A percentile compares a stretch with the other conserved stretches of the same genome.
Conservation (phyloP, 2,888 invertebrate species). For the Encarsia formosa region DNA sequence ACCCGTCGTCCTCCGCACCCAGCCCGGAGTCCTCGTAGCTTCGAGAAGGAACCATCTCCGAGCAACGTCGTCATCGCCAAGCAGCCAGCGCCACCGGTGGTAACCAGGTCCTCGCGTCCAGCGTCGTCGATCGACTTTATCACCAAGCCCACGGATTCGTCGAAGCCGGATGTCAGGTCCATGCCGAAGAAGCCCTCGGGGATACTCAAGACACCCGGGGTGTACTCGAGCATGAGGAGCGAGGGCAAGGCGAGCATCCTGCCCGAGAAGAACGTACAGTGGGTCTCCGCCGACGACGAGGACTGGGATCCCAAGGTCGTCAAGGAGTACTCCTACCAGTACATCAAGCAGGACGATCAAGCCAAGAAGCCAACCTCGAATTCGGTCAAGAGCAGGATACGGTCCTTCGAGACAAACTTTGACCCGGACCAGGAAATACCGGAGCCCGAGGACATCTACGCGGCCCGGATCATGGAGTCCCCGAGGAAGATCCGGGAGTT, state of each 20-base stretch:
- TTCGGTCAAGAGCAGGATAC: conserved; percentile 42
- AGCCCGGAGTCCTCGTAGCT: conserved; percentile 43
- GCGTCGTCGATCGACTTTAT: neutral
- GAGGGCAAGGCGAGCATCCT: conserved; percentile 31
- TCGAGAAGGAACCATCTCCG: conserved; percentile 31
- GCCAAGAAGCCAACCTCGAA: conserved; percentile 31
- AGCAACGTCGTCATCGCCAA: neutral
- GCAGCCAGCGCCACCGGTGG: conserved; percentile 2
- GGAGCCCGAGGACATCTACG: conserved; percentile 48
- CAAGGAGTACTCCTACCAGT: conserved; percentile 51
- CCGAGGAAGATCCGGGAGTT: conserved; percentile 38
- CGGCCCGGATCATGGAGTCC: conserved; percentile 41
- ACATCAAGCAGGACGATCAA: conserved; percentile 41
- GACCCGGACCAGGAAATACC: conserved; percentile 43
- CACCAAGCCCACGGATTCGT: neutral
- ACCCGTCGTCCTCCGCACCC: conserved; percentile 48
- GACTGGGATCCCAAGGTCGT: conserved; percentile 45
- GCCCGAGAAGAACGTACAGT: conserved; percentile 40
- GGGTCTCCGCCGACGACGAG: conserved; percentile 39
- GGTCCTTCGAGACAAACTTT: conserved; percentile 40
- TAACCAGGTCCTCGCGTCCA: conserved; percentile 6
- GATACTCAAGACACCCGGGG: conserved; percentile 40
- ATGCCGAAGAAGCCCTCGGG: conserved; percentile 37
- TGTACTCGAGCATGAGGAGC: conserved; percentile 29
- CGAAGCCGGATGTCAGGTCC: neutral